Percentiles rank a stretch among this genome's conserved stretches.
phyloP scores from a whole-genome alignment of 2,113 vertebrate genomes.

The Rissa tridactyla region DNA sequence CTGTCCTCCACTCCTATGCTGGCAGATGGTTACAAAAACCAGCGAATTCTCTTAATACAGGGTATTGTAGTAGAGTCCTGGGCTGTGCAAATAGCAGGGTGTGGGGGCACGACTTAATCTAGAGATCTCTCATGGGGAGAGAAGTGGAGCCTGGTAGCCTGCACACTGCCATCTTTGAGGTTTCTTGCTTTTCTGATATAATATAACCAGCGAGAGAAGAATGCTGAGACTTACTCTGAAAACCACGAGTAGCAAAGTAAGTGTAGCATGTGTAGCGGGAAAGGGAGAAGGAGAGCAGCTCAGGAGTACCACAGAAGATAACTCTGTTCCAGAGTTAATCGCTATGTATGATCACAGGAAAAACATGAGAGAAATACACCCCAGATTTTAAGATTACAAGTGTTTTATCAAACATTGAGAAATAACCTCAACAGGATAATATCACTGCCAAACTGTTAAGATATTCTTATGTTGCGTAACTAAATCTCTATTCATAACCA shows the following conservation, averaged over 20 bases:
- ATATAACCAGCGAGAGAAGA: neutral
- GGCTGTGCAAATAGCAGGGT: neutral
- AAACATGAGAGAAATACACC: neutral
- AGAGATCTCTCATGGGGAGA: neutral
- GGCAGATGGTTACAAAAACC: neutral
- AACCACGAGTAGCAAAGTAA: neutral
- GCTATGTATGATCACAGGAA: neutral
- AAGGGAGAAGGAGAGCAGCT: neutral
- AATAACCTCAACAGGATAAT: neutral
- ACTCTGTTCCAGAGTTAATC: neutral
- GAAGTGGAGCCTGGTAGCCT: neutral
- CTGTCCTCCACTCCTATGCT: neutral
- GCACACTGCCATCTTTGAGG: neutral
- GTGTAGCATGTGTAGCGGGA: too few relatives aligned
- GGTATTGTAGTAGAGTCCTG: neutral
- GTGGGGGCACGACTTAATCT: neutral
- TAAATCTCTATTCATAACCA: neutral
- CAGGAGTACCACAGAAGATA: neutral
- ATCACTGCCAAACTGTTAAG: neutral
- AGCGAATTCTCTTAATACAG: neutral
- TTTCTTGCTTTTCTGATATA: neutral
- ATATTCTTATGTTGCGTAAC: neutral
- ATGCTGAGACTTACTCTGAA: neutral
- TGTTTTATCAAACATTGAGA: neutral
- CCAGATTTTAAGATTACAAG: neutral